Conservation (phyloP, 1,140 invertebrate species). For the Leptinotarsa defecta region DNA sequence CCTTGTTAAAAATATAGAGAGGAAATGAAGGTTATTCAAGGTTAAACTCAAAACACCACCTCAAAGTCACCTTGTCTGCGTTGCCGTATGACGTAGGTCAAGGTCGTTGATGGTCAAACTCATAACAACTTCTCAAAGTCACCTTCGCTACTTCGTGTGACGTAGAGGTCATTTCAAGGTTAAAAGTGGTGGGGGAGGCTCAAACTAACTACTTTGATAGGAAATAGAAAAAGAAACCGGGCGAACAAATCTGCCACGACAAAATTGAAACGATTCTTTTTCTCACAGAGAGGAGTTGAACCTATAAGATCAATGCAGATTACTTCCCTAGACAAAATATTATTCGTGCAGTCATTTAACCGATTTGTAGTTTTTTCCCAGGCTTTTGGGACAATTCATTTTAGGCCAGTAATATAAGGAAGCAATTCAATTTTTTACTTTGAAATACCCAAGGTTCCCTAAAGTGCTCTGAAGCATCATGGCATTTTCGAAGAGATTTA, state of each 20-base stretch:
- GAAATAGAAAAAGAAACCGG: conserved; percentile 29
- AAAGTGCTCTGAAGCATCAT: conserved; percentile 17
- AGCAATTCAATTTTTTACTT: conserved; percentile 12
- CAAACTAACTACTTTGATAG: no score
- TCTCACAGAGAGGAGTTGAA: conserved; percentile 35
- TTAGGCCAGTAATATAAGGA: conserved; percentile 22
- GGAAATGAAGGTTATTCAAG: no score
- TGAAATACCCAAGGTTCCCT: conserved; percentile 23
- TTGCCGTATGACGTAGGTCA: no score
- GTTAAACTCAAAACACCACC: no score
- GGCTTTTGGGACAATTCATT: not conserved
- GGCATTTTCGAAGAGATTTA: not conserved
- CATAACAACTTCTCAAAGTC: no score
- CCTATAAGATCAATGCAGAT: conserved; percentile 10
- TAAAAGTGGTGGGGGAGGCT: no score
- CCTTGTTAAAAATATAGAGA: no score
- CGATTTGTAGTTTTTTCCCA: not conserved
- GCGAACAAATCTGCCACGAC: conserved; percentile 33
- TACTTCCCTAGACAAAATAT: conserved; percentile 33
- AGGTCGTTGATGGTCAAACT: no score
- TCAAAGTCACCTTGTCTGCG: no score
- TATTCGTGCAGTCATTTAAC: conserved; percentile 27
- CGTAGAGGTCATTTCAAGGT: no score
- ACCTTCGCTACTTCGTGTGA: no score
- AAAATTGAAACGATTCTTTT: conserved; percentile 20